These are phyloP conservation scores for Bos javanicus DNA, from an alignment of 2,113 vertebrate species.

Conservation along the genomic window DNA sequence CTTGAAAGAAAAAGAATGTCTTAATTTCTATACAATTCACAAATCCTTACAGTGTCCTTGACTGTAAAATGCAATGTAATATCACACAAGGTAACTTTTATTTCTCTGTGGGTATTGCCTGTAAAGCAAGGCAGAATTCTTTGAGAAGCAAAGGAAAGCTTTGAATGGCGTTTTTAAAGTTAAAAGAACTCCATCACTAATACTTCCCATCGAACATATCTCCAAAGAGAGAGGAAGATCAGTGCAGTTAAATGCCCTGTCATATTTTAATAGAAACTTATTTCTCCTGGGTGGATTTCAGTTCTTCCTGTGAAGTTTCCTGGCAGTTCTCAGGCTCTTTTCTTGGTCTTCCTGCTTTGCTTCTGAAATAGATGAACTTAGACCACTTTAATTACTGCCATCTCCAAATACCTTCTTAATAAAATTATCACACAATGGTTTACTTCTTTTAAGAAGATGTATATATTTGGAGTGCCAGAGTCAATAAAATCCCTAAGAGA, in stretches of 20 bases:
- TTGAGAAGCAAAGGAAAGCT: neutral
- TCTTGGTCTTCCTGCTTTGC: neutral
- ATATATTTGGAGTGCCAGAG: neutral
- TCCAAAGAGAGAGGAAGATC: neutral
- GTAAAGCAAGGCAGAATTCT: conserved; percentile 17
- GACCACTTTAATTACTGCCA: neutral
- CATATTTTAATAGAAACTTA: neutral
- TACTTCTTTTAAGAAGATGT: neutral
- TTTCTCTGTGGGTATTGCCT: neutral
- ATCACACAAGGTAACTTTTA: conserved; percentile 19
- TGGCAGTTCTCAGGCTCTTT: neutral
- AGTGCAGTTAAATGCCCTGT: neutral
- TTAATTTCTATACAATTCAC: conserved; percentile 25
- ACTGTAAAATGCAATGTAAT: conserved; percentile 22
- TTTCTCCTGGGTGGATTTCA: neutral
- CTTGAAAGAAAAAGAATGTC: neutral
- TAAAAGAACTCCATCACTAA: neutral
- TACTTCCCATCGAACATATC: neutral
- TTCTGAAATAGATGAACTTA: neutral
- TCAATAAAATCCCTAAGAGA: neutral
- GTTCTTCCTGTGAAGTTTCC: neutral
- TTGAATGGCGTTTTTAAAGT: conserved; percentile 33
- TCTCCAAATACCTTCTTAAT: neutral
- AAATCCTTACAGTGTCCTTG: conserved; percentile 55
- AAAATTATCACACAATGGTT: neutral